phyloP scores from a whole-genome alignment of 2,888 invertebrate genomes.

The Diaperis boleti region DNA sequence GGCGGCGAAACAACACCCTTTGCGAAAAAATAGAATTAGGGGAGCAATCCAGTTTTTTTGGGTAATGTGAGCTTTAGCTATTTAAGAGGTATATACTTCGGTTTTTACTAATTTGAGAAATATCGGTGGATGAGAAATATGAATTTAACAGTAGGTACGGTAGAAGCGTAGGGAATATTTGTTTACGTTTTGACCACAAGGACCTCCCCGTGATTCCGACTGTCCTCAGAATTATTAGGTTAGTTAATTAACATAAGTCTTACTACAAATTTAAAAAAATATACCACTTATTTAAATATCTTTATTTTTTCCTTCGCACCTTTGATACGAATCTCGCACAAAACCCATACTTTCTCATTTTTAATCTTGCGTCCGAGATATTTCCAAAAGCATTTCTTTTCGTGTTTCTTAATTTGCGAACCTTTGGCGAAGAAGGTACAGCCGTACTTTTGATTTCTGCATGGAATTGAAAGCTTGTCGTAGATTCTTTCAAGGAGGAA shows the following conservation, averaged over 20 bases:
- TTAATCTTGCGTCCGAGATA: background rate
- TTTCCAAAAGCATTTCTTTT: slow-evolving; percentile 27
- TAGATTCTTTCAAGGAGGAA: slow-evolving; percentile 33
- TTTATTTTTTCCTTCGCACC: background rate
- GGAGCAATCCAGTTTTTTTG: background rate
- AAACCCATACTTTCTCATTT: slow-evolving; percentile 5
- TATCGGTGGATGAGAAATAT: no score
- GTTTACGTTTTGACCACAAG: no score
- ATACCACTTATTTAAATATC: background rate
- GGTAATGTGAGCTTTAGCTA: background rate
- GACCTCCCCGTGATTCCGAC: no score
- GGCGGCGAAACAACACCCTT: slow-evolving; percentile 32
- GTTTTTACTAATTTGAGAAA: no score
- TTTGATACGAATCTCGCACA: slow-evolving; percentile 17
- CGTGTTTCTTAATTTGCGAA: slow-evolving; percentile 13
- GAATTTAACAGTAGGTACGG: no score
- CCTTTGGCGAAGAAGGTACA: slow-evolving; percentile 25
- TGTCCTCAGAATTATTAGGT: no score
- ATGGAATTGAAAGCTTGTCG: slow-evolving; percentile 19
- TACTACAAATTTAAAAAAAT: background rate
- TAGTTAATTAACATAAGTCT: background rate
- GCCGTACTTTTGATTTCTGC: slow-evolving; percentile 26
- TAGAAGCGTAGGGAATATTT: no score
- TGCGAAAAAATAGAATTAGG: background rate
- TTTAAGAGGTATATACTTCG: no score